These are phyloP conservation scores for Phrixothrix hirtus DNA, from an alignment of 2,888 invertebrate species.

Conservation along the genomic window DNA sequence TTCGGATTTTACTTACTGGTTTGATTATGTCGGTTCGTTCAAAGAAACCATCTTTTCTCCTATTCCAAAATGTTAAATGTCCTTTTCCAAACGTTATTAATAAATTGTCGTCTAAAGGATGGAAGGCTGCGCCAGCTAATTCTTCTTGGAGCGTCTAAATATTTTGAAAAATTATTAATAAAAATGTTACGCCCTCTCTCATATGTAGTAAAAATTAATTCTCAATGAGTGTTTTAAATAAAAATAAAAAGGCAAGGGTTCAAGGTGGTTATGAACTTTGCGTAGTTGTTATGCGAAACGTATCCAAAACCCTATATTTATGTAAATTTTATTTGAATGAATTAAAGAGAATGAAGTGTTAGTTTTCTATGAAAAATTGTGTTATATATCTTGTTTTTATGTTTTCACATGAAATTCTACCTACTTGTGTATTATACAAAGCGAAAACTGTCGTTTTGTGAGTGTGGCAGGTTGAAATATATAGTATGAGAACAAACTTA, in stretches of 20 bases:
- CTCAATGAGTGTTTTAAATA: no score
- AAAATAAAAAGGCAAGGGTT: not conserved
- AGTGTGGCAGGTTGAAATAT: no score
- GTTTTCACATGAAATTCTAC: no score
- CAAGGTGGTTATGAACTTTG: conserved; percentile 14
- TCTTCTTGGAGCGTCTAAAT: conserved; percentile 88
- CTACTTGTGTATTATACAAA: no score
- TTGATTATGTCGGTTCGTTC: conserved; percentile 88
- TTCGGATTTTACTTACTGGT: conserved; percentile 69
- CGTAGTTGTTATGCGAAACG: conserved; percentile 21
- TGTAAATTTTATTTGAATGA: conserved; percentile 32
- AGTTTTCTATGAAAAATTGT: conserved; percentile 3
- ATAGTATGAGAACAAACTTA: no score
- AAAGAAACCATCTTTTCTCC: conserved; percentile 88
- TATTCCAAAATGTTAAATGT: conserved; percentile 90
- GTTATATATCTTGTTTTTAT: not conserved
- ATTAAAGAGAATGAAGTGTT: conserved; percentile 23
- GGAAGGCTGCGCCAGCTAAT: conserved; percentile 85
- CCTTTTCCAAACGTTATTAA: conserved; percentile 91
- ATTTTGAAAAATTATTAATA: no score
- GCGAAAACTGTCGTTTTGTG: no score
- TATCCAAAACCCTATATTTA: conserved; percentile 30
- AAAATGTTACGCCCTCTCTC: no score
- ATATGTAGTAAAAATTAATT: no score
- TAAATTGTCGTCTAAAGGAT: conserved; percentile 88